Conservation (phyloP, 2,888 invertebrate genomes). For the Sabatieria punctata region DNA sequence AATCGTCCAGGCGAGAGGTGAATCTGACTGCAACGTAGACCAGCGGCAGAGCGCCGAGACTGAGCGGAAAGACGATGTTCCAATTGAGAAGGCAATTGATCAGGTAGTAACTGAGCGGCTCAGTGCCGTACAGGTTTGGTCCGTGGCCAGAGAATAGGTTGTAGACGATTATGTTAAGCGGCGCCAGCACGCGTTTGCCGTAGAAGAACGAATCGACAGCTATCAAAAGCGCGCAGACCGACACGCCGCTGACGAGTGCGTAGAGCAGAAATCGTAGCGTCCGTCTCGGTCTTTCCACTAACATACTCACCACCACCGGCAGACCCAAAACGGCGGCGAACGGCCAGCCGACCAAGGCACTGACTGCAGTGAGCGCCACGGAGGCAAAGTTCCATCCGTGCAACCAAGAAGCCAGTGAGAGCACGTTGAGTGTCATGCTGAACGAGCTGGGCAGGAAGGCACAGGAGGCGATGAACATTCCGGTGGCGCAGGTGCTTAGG, state of each 20-base stretch:
- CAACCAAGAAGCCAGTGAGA: slow-evolving; percentile 53
- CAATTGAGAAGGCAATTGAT: slow-evolving; percentile 87
- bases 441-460: slow-evolving; percentile 89
- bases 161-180: slow-evolving; percentile 77
- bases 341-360: slow-evolving; percentile 76
- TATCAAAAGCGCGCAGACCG: slow-evolving; percentile 38
- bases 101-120: slow-evolving; percentile 72
- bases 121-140: slow-evolving; percentile 80
- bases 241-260: slow-evolving; percentile 14
- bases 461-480: slow-evolving; percentile 66
- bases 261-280: slow-evolving; percentile 11
- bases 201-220: slow-evolving; percentile 70
- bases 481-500: slow-evolving; percentile 54
- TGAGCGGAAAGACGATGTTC: slow-evolving; percentile 56
- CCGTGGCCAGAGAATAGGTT: slow-evolving; percentile 81
- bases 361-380: slow-evolving; percentile 45
- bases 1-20: slow-evolving; percentile 13
- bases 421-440: slow-evolving; percentile 66
- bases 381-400: slow-evolving; percentile 14
- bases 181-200: slow-evolving; percentile 65
- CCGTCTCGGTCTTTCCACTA: neutral
- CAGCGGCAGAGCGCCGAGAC: slow-evolving; percentile 40
- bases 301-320: slow-evolving; percentile 24
- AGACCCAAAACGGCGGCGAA: slow-evolving; percentile 78
- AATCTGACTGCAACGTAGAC: slow-evolving; percentile 4